A percentile compares a stretch with the other conserved stretches of the same genome.
Conservation (phyloP, 1,140 invertebrate genomes). For the Schlechtendalia chinensis region DNA sequence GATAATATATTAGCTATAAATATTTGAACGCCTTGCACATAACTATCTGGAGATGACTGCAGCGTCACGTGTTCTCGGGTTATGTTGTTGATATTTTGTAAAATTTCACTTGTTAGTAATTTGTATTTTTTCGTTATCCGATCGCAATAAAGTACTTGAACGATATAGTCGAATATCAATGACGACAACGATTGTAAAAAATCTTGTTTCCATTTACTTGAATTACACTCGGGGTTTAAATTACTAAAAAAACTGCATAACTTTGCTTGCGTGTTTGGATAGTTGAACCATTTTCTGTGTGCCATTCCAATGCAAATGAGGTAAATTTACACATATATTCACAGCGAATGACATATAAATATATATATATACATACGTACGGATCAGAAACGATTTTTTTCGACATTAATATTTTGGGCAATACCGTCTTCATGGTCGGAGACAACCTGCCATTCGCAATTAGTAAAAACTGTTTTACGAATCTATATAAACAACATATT, state of each 20-base stretch:
- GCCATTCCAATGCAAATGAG: not conserved
- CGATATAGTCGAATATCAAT: conserved; percentile 1
- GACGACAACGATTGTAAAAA: not conserved
- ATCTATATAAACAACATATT: not conserved
- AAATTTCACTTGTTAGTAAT: not conserved
- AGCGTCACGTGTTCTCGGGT: not conserved
- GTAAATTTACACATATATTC: not conserved
- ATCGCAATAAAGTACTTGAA: not conserved
- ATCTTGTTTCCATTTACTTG: not conserved
- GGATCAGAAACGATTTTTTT: not conserved
- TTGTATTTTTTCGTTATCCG: not conserved
- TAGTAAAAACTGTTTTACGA: not conserved
- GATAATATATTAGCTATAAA: conserved; percentile 10
- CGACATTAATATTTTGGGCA: conserved; percentile 3
- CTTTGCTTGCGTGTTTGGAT: not conserved
- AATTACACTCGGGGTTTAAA: not conserved
- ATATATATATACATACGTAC: not conserved
- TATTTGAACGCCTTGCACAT: not conserved
- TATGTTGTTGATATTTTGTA: not conserved
- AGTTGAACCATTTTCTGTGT: not conserved
- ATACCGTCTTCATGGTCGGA: not conserved
- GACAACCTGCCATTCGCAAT: not conserved
- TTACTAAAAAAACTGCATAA: not conserved
- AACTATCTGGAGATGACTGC: not conserved
- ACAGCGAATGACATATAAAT: too few relatives aligned